Evolutionary conservation across 1,140 invertebrate genomes (phyloP).

Genomic region (Camponotus pennsylvanicus): DNA sequence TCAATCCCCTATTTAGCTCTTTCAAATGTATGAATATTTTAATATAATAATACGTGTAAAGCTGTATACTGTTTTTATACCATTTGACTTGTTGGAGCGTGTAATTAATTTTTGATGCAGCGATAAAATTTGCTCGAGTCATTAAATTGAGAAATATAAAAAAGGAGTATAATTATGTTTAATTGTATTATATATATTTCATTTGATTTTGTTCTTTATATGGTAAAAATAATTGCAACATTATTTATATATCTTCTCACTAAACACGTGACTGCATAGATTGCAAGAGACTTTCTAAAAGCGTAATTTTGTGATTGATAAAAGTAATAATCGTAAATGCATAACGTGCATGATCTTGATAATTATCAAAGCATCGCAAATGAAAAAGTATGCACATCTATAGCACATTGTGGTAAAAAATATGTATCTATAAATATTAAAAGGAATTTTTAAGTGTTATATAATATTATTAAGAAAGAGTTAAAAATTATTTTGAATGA

Average conservation of each 20-base stretch:
- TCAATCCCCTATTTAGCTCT: neutral
- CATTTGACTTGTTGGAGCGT: neutral
- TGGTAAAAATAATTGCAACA: neutral
- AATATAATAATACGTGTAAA: neutral
- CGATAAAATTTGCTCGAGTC: neutral
- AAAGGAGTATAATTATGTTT: neutral
- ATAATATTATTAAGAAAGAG: neutral
- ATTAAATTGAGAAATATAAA: neutral
- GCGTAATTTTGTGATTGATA: neutral
- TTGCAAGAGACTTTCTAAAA: neutral
- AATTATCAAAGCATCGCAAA: neutral
- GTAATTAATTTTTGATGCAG: neutral
- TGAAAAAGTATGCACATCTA: neutral
- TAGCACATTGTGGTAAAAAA: neutral
- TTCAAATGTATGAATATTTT: constrained; percentile 37
- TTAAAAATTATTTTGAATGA: neutral
- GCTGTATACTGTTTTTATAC: neutral
- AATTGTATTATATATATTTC: neutral
- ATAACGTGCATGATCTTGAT: neutral
- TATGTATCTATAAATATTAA: neutral
- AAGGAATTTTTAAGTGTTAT: neutral
- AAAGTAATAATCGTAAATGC: neutral
- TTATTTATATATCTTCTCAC: neutral
- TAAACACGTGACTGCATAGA: neutral
- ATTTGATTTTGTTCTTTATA: neutral